Evolutionary conservation across 2,113 vertebrate genomes (phyloP).

Genomic region (Eretmodus cyanostictus): DNA sequence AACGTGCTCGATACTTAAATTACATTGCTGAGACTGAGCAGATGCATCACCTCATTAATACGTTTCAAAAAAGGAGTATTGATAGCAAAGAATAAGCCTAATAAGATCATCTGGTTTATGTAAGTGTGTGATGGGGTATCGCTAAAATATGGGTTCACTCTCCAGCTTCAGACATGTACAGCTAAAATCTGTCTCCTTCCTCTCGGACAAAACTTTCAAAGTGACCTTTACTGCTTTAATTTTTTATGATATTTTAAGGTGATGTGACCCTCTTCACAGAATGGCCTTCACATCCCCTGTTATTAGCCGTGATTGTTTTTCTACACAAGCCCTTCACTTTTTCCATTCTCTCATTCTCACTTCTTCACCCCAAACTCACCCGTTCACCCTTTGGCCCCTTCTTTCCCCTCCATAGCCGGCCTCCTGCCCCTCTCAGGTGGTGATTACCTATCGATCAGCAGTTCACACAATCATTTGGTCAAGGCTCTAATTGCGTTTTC

Average conservation of each 20-base stretch:
- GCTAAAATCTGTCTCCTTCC: not conserved
- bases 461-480: conserved; percentile 62
- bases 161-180: not conserved
- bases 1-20: not conserved
- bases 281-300: not conserved
- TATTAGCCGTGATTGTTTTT: not conserved
- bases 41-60: not conserved
- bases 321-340: not conserved
- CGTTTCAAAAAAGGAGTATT: not conserved
- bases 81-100: not conserved
- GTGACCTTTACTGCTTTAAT: not conserved
- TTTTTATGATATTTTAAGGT: not conserved
- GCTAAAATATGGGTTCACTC: not conserved
- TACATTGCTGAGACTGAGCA: not conserved
- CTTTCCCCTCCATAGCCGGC: not conserved
- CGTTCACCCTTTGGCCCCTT: not conserved
- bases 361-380: not conserved
- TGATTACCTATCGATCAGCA: conserved; percentile 64
- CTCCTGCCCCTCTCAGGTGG: conserved; percentile 41
- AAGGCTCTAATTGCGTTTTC: conserved; percentile 67
- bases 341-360: not conserved
- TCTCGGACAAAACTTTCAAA: not conserved
- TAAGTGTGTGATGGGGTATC: not conserved
- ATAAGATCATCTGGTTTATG: not conserved
- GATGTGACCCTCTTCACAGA: not conserved